Base-by-base conservation (phyloP, 2,888 invertebrate genomes). In the Tyria jacobaeae region DNA sequence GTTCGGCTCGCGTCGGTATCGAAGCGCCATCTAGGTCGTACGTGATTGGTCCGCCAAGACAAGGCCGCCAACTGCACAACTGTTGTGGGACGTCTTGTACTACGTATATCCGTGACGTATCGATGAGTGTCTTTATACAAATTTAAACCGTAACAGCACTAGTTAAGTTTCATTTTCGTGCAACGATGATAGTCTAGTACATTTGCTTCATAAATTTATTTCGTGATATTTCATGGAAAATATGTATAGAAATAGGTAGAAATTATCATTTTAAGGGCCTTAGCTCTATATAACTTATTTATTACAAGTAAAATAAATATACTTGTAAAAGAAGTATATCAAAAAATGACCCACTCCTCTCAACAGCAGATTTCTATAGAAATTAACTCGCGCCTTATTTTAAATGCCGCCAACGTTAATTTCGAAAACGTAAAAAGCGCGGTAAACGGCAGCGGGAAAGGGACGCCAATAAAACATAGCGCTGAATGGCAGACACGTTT, bases 401-500 rank as follows among this genome's bases (percentile, higher is more conserved):
- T 86, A 87, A 94, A 92, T 90, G 87, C 92, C 91, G 92, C 91
- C 92, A 92, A 92, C 92, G 90, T 92, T 88, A 83, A 83, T 84
- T 90, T 89, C 84, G 86, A 90, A 90, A 91, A 85, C 81, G 76
- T 84, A 84, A 90, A 91, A 94, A 91, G 91, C 93, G 93, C 93
- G 93, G 91, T 86, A 92, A 92, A 89, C 84, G 85, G 85, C 81
- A 75, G 93, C 82, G 87, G 79, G 93, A 94, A 90, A 93, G 93
- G 89, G 93, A 94, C 79, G 90, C 91, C 91, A 91, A 92, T 92
- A 93, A 94, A 93, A 94, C 92, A 92, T 86, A 85, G 85, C 87
- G 83, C 85, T 90, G 89, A 87, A 89, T 87, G 88, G 86, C 80
- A 85, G 85, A 79, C 83, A 82, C 89, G 90, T 91, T 92, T 93